These are phyloP conservation scores for Rousettus madagascariensis DNA, from an alignment of 2,797 vertebrate species.

Conservation along the genomic window DNA sequence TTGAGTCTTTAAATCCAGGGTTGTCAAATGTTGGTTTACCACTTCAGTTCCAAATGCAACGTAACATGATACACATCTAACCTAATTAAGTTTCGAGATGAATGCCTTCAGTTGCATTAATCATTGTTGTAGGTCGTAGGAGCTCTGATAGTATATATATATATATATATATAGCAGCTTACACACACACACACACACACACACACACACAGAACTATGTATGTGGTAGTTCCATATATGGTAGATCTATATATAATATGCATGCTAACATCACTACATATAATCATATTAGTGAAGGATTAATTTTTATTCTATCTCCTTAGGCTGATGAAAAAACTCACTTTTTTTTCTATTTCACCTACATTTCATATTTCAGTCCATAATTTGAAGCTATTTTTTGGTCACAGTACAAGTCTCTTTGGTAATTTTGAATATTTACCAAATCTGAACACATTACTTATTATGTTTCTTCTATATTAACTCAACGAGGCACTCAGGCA, in stretches of 20 bases:
- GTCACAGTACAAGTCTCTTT: conserved; percentile 28
- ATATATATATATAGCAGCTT: too few relatives aligned
- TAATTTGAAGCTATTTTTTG: not conserved
- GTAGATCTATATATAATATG: too few relatives aligned
- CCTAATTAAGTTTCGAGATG: not conserved
- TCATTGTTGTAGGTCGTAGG: too few relatives aligned
- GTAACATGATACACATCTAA: not conserved
- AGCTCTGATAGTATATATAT: not conserved
- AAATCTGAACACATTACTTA: conserved; percentile 44
- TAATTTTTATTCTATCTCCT: conserved; percentile 5
- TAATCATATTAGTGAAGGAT: not conserved
- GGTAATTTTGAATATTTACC: conserved; percentile 45
- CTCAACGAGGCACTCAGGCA: conserved; percentile 15
- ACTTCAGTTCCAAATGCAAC: not conserved
- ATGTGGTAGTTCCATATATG: too few relatives aligned
- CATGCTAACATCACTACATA: too few relatives aligned
- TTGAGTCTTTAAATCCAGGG: not conserved
- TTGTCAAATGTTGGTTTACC: not conserved
- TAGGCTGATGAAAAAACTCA: not conserved
- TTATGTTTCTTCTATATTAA: conserved; percentile 33
- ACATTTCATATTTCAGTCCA: not conserved
- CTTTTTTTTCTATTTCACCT: not conserved
- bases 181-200: too few relatives aligned
- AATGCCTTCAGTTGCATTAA: not conserved
- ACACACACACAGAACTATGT: too few relatives aligned